Base-by-base conservation (phyloP, 2,888 invertebrate genomes). In the Meandrusa payeni region DNA sequence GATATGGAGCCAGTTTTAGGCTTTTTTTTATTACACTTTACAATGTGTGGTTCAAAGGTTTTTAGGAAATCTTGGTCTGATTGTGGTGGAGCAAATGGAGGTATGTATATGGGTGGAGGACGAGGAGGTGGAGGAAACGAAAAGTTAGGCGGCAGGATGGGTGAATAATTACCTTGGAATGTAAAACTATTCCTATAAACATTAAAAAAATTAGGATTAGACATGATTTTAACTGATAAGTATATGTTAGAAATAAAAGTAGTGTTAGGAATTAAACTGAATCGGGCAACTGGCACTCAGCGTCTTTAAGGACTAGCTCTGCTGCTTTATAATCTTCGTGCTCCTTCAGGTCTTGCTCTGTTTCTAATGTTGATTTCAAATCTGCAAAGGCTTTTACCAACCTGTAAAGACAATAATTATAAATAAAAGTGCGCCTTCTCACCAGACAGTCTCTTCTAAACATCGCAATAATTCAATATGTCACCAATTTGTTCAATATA, bases 281-380 rank as follows among this genome's bases (percentile, higher is more conserved):
- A 37, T 86, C 79, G 0, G 89, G 86, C 33, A 92, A 72, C 57
- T 91, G 90, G n/a, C 69, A 58, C 59, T 91, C 90, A 1, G 93
- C 92, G 46, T 93, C 94, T 55, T 90, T 90, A 2, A 96, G 71
- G 6, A 92, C 83, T 71, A 90, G 88, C 47, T 90, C 64, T 0
- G 97, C 97, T 4, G 91, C 80, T 15, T 76, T 66, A 61, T 93
- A 97, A 46, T 93, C 94, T 61, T 92, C 93, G 9, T 89, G 76
- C 50, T 93, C 93, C 64, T 91, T 91, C n/a, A 96, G 89, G 64
- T 96, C 96, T 65, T 89, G 83, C 69, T 96, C 96, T 1, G 90
- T 90, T 45, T 93, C 91, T 44, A 96, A 67, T 38, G 93, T 91
- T 32, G 88, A 90, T 65, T 93, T 92, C 31, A 97, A 89, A 48